Conservation (phyloP, 2,888 invertebrate genomes). For the Calameuta pallipes region DNA sequence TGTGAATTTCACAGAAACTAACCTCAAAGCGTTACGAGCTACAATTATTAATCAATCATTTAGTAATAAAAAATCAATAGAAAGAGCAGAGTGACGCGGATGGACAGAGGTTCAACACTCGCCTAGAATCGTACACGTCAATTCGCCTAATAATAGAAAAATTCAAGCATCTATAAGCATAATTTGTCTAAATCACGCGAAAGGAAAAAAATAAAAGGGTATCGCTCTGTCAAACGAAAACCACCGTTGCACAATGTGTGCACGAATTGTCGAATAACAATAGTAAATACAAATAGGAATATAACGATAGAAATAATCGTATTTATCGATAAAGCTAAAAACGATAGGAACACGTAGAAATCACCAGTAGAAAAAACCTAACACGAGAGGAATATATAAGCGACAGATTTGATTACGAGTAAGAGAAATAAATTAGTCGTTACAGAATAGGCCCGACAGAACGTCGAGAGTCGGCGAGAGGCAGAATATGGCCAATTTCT, state of each 20-base stretch:
- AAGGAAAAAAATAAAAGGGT: background rate
- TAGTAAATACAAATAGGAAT: background rate
- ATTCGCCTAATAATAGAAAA: background rate
- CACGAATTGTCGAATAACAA: background rate
- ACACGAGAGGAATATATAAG: background rate
- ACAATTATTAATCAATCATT: background rate
- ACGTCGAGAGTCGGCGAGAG: background rate
- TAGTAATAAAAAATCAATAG: background rate
- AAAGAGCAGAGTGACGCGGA: background rate
- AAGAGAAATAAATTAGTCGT: background rate
- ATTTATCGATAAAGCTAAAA: background rate
- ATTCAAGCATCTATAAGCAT: background rate
- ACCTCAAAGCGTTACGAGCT: background rate
- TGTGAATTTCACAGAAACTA: background rate
- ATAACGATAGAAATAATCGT: background rate
- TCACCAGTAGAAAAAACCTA: background rate
- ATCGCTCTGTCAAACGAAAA: background rate
- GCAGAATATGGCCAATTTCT: background rate
- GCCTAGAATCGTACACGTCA: background rate
- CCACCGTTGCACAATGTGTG: background rate
- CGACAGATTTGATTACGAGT: background rate
- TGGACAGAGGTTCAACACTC: background rate
- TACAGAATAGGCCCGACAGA: background rate
- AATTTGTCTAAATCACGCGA: background rate
- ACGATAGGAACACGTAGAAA: background rate